phyloP scores from a whole-genome alignment of 2,113 vertebrate species.

The Falco punctatus region DNA sequence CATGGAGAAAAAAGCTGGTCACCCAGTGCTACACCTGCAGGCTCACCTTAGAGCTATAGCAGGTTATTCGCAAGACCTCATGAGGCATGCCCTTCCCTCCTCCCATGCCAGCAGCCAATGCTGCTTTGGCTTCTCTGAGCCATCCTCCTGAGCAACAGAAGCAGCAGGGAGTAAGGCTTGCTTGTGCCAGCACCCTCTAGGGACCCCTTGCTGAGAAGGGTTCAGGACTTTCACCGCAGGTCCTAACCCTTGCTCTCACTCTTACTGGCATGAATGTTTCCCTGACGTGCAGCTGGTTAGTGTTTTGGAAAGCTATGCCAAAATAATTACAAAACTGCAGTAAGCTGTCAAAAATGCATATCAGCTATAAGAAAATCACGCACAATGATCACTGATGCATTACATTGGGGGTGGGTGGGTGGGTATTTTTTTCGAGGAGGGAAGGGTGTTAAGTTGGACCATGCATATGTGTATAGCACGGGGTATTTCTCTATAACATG shows the following conservation, averaged over 20 bases:
- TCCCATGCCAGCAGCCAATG: not conserved
- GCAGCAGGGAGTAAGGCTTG: not conserved
- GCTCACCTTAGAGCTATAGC: not conserved
- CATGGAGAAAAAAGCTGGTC: not conserved
- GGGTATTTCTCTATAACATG: not conserved
- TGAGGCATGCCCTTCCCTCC: not conserved
- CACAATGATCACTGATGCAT: not conserved
- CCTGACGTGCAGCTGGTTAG: not conserved
- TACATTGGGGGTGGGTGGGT: accelerated
- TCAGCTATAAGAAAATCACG: not conserved
- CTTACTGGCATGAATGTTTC: not conserved
- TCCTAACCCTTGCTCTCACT: not conserved
- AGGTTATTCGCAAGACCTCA: not conserved
- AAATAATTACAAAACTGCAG: not conserved
- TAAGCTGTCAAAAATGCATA: not conserved
- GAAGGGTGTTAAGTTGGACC: not conserved
- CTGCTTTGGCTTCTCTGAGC: not conserved
- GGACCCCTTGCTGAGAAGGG: not conserved
- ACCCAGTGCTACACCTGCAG: not conserved
- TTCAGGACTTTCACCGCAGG: not conserved
- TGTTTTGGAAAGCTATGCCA: not conserved
- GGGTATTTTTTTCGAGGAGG: accelerated
- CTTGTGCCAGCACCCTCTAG: too few species aligned
- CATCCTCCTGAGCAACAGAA: not conserved
- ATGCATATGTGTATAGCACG: accelerated